These are phyloP conservation scores for Schizopygopsis pylzovi DNA, from an alignment of 2,797 vertebrate species.

Conservation along the genomic window DNA sequence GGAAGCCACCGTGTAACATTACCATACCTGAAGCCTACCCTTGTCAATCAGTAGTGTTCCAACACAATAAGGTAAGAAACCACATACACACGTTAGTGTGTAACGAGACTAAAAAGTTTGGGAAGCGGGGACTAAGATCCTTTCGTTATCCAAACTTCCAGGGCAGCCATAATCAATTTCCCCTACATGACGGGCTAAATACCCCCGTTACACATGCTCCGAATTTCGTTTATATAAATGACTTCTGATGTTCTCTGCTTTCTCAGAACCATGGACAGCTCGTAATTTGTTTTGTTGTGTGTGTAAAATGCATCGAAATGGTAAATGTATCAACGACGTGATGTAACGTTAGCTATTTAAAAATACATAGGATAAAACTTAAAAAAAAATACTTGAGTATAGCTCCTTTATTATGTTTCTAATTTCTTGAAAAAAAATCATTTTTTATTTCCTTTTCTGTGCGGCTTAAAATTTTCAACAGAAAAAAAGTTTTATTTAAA, in stretches of 20 bases:
- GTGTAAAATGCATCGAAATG: neutral
- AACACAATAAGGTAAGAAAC: too few relatives aligned
- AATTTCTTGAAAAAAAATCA: neutral
- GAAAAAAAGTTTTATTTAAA: neutral
- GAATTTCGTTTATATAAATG: neutral
- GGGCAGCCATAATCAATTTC: too few relatives aligned
- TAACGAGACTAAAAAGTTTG: too few relatives aligned
- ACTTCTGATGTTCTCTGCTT: neutral
- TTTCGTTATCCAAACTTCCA: too few relatives aligned
- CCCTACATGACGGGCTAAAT: too few relatives aligned
- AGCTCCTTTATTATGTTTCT: neutral
- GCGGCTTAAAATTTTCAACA: neutral
- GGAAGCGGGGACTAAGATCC: too few relatives aligned
- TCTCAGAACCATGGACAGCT: constrained; percentile 1
- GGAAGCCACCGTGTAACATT: too few relatives aligned
- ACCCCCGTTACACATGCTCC: too few relatives aligned
- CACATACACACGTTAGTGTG: too few relatives aligned
- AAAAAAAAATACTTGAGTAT: neutral
- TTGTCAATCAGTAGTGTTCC: too few relatives aligned
- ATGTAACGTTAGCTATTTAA: neutral
- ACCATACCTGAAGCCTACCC: too few relatives aligned
- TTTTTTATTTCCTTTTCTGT: neutral
- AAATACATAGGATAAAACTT: neutral
- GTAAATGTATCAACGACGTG: neutral
- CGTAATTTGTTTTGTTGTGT: neutral